A percentile compares a stretch with the other conserved stretches of the same genome.
phyloP scores from a whole-genome alignment of 2,888 invertebrate species.

The Brenthis daphne region DNA sequence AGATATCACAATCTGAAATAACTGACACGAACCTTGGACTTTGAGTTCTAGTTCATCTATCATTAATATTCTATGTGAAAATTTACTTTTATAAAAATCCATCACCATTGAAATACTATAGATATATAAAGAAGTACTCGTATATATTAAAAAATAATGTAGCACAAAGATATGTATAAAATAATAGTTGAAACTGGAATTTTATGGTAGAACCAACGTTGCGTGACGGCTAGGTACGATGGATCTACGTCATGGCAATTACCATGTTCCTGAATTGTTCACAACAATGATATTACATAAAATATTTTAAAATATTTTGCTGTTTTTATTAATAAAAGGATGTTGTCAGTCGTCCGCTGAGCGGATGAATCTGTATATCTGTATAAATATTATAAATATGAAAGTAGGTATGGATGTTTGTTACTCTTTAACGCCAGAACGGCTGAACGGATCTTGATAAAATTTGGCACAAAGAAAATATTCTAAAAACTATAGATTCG shows the following conservation, averaged over 20 bases:
- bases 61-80: conserved; percentile 48
- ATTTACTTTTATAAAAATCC: conserved; percentile 49
- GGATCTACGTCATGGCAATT: conserved; percentile 65
- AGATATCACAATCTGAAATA: conserved; percentile 27
- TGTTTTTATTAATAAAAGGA: too few relatives aligned
- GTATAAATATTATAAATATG: too few relatives aligned
- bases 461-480: too few relatives aligned
- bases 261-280: conserved; percentile 51
- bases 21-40: conserved; percentile 60
- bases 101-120: conserved; percentile 57
- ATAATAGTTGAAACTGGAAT: conserved; percentile 30
- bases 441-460: too few relatives aligned
- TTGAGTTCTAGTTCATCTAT: conserved; percentile 48
- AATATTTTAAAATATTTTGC: background rate
- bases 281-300: conserved; percentile 10
- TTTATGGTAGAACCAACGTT: conserved; percentile 68
- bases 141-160: conserved; percentile 45
- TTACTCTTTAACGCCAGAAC: too few relatives aligned
- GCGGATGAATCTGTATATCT: too few relatives aligned
- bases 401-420: too few relatives aligned
- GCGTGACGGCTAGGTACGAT: conserved; percentile 63
- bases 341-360: too few relatives aligned
- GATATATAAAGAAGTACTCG: conserved; percentile 46
- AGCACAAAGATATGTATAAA: conserved; percentile 36
- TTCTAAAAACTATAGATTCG: too few relatives aligned